Evolutionary conservation across 2,113 vertebrate species (phyloP), one percentile per base, ranked within the genome.

Genomic region (Macquaria australasica): DNA sequence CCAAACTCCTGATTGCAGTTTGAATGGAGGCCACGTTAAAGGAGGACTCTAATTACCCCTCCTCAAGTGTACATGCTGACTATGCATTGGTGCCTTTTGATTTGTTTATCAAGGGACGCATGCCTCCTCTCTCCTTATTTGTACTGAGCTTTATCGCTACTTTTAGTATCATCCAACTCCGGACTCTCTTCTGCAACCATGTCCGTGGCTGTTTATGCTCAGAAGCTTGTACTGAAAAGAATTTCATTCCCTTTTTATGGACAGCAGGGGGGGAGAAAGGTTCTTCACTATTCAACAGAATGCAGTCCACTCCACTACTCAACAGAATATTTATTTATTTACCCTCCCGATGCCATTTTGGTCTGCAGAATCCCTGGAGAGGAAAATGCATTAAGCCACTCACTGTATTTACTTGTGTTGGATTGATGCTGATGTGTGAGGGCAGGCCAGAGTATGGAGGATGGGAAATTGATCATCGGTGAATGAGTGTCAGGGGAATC

Each of bases 391-490:
- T 94, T 93, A 94, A 94, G 93, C 89, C 93, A 89, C 91, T 90
- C 88, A 84, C 89, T 92, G 91, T 92, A 92, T 93, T 93, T 93
- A 94, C 92, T 87, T 81, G 89, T 85, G 84, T 66, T 71, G 86
- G 89, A 92, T 87, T 92, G 93, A 93, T 88, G 89, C 84, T 90
- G 93, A 91, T 93, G 83, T 86, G 89, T 76, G 82, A 86, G 87
- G 90, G 91, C 89, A 91, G 89, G 64, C 81, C 80, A 73, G 67
- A 67, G 83, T 91, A 89, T 77, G 90, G 81, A 86, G 78, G 87
- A 90, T 91, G 87, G 90, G 88, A 91, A 93, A 95, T 94, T 94
- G 93, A 95, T 95, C 93, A 94, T 90, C 4, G 72, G 78, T 87
- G 92, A 93, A 94, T 87, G 89, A 88, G 93, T 76, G 88, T 92